Base-by-base conservation (phyloP, 1,140 invertebrate species). In the Trachelipus rathkii region DNA sequence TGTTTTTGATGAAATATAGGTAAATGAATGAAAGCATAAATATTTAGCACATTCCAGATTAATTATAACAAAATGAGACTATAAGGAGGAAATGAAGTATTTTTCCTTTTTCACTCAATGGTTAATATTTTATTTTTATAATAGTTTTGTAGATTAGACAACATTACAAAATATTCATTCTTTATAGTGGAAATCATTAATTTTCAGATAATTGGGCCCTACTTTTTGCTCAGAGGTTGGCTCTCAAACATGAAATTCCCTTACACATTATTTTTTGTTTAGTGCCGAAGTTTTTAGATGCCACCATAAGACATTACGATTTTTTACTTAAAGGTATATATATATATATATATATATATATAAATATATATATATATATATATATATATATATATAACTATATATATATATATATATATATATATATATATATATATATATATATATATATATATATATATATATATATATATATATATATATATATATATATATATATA, bases 131-230 rank as follows among this genome's bases (percentile, higher is more conserved):
- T 33, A 33, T 33, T 33, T 6, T 33, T 1, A 33, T 33, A 6
- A 33, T 33, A 33, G n/a, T n/a, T n/a, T n/a, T n/a, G n/a, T n/a
- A n/a, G n/a, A n/a, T n/a, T n/a, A n/a, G n/a, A n/a, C n/a, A n/a
- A n/a, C n/a, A n/a, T n/a, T n/a, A n/a, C n/a, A n/a, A n/a, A n/a
- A n/a, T n/a, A n/a, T 79, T 33, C 33, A 3, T 33, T 33, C 33
- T 33, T 33, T 33, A 33, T n/a, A n/a, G n/a, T n/a, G n/a, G n/a
- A n/a, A 33, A 33, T 72, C 74, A 73, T 76, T 77, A 71, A 82
- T 82, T 85, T 85, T 73, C 82, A 91, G 91, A 96, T 85, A 96
- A 96, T 84, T 96, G 94, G 94, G 93, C 94, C 0, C 87, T 96
- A 60, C 83, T 96, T 5, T 95, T 91, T 85, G 92, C 93, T 0